These are phyloP conservation scores for Sphinx pinastri DNA, from an alignment of 2,888 invertebrate species.

Conservation along the genomic window DNA sequence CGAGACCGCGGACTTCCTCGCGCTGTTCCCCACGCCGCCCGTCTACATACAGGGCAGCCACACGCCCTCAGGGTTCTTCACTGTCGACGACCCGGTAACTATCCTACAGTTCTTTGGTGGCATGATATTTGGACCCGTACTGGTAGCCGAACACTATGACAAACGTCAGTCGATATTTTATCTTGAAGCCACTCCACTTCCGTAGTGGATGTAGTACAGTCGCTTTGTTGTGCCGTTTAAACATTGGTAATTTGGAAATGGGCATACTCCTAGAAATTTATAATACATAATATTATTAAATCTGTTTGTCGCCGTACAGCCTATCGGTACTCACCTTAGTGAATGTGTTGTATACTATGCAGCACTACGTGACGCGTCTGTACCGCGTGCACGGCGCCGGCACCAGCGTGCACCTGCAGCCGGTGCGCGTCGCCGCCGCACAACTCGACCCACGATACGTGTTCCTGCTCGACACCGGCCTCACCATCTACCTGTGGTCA, in stretches of 20 bases:
- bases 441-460: constrained; percentile 96
- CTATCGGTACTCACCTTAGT: no score
- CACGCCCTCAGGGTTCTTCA: constrained; percentile 98
- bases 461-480: constrained; percentile 95
- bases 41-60: constrained; percentile 99
- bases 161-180: no score
- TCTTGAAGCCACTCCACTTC: no score
- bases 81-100: constrained; percentile 94
- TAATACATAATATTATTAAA: no score
- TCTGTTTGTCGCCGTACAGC: no score
- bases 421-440: constrained; percentile 87
- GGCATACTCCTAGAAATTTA: no score
- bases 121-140: no score
- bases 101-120: no score
- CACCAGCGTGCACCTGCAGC: constrained; percentile 93
- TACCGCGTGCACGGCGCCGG: constrained; percentile 96
- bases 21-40: constrained; percentile 94
- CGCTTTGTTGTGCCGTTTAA: no score
- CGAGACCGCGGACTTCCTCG: constrained; percentile 97
- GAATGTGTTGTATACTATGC: constrained; percentile 29
- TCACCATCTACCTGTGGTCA: constrained; percentile 94
- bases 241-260: no score
- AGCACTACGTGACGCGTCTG: constrained; percentile 92
- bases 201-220: no score
- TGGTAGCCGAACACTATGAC: no score